These are phyloP conservation scores for Ypsolopha sequella DNA, from an alignment of 2,888 invertebrate species.

Conservation along the genomic window DNA sequence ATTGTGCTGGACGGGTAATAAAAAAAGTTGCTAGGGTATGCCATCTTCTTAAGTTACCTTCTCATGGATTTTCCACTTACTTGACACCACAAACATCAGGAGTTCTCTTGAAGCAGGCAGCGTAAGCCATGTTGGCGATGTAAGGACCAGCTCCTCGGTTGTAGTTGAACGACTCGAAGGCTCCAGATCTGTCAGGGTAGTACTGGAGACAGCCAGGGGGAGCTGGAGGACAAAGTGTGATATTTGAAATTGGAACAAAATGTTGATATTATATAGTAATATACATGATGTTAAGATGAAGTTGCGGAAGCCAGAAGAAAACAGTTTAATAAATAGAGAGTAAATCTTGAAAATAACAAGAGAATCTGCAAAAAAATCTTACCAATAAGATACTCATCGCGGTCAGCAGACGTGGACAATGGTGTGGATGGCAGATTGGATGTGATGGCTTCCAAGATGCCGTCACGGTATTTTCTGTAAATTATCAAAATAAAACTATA, in stretches of 20 bases:
- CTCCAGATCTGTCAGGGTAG: conserved; percentile 68
- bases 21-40: too few relatives aligned
- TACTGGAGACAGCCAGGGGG: conserved; percentile 78
- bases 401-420: conserved; percentile 39
- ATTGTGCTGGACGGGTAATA: too few relatives aligned
- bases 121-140: conserved; percentile 69
- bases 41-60: too few relatives aligned
- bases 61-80: conserved; percentile 27
- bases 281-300: too few relatives aligned
- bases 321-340: too few relatives aligned
- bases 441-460: conserved; percentile 49
- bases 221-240: conserved; percentile 35
- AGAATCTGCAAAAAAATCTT: conserved; percentile 9
- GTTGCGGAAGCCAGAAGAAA: too few relatives aligned
- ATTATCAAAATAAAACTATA: neutral
- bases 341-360: neutral
- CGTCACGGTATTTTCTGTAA: conserved; percentile 58
- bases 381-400: conserved; percentile 61
- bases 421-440: conserved; percentile 47
- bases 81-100: conserved; percentile 60
- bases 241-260: neutral
- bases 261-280: too few relatives aligned
- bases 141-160: conserved; percentile 66
- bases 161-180: conserved; percentile 74
- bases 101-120: conserved; percentile 73